These are phyloP conservation scores for Coelopa pilipes DNA, from an alignment of 2,888 invertebrate species.

Conservation along the genomic window DNA sequence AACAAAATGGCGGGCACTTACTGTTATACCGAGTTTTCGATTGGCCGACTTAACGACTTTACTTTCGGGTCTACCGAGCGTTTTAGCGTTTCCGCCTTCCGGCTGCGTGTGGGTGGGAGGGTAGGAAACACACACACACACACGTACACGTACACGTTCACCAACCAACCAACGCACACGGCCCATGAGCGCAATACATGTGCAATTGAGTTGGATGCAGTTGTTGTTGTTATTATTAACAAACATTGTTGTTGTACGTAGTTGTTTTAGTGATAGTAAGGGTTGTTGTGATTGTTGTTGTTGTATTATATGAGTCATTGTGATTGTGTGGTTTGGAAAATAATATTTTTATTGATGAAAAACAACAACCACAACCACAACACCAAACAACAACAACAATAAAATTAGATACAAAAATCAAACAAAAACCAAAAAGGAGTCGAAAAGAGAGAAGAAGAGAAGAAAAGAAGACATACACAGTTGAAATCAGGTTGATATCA, in stretches of 20 bases:
- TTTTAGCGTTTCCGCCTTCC: conserved; percentile 53
- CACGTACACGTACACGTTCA: conserved; percentile 6
- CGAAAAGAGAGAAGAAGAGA: conserved; percentile 6
- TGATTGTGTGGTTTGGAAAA: background rate
- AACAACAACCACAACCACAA: background rate
- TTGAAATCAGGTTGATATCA: too few relatives aligned
- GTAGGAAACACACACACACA: conserved; percentile 26
- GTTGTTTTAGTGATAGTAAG: background rate
- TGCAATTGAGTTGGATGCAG: background rate
- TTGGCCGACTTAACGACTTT: conserved; percentile 48
- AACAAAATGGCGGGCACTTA: conserved; percentile 40
- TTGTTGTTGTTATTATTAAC: background rate
- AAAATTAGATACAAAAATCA: background rate
- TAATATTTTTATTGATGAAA: background rate
- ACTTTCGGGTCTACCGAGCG: conserved; percentile 45
- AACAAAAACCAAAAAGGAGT: background rate
- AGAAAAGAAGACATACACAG: background rate
- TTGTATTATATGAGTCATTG: too few relatives aligned
- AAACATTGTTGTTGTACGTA: background rate
- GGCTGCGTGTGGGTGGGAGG: conserved; percentile 45
- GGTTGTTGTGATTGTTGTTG: background rate
- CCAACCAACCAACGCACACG: conserved; percentile 25
- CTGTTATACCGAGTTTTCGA: conserved; percentile 54
- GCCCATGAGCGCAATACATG: background rate
- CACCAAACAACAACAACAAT: background rate